phyloP scores from a whole-genome alignment of 2,888 invertebrate species.

The Trichopria drosophilae region DNA sequence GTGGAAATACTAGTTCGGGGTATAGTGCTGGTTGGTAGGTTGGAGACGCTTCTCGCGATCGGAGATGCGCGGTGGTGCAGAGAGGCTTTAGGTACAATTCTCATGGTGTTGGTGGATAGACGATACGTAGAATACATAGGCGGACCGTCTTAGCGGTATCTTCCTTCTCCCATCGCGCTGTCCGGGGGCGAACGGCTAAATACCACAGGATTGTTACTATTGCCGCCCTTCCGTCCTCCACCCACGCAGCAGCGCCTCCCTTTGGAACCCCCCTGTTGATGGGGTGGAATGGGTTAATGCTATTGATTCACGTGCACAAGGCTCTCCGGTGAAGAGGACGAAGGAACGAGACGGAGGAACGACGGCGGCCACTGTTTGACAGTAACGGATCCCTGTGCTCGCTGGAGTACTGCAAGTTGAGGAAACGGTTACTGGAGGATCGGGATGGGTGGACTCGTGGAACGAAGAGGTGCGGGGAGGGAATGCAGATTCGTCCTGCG shows the following conservation, averaged over 20 bases:
- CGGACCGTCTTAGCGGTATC: constrained; percentile 31
- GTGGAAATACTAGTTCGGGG: too few species aligned
- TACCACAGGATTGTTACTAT: constrained; percentile 60
- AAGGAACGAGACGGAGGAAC: constrained; percentile 40
- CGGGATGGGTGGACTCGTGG: too few species aligned
- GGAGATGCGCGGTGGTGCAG: too few species aligned
- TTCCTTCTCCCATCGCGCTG: constrained; percentile 22
- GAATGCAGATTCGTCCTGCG: constrained; percentile 29
- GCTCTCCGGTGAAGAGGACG: constrained; percentile 29
- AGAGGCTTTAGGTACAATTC: too few species aligned
- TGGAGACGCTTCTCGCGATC: too few species aligned
- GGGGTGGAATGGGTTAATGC: constrained; percentile 59
- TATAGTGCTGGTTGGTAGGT: too few species aligned
- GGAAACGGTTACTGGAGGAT: too few species aligned
- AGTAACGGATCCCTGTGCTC: constrained; percentile 53
- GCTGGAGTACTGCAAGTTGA: constrained; percentile 28
- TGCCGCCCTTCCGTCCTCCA: constrained; percentile 47
- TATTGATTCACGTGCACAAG: constrained; percentile 58
- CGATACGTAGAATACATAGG: too few species aligned
- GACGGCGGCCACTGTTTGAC: constrained; percentile 54
- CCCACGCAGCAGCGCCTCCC: constrained; percentile 39
- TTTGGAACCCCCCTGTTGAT: constrained; percentile 51
- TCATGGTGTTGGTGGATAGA: too few species aligned
- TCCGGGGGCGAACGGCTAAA: constrained; percentile 53
- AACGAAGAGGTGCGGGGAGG: too few species aligned